phyloP scores from a whole-genome alignment of 2,113 vertebrate genomes.

The Aspiorhynchus laticeps region DNA sequence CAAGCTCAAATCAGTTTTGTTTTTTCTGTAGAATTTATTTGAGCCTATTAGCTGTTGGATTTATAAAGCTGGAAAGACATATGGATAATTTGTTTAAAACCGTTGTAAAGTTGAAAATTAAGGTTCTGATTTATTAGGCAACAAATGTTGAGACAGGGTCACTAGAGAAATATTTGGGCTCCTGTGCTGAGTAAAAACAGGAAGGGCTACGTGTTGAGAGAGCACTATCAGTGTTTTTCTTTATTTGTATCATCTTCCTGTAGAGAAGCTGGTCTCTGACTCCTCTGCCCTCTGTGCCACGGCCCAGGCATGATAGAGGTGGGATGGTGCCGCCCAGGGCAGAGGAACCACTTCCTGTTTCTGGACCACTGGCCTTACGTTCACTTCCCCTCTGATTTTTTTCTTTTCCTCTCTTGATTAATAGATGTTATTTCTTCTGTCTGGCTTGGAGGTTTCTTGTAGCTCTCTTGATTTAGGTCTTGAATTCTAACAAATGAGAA shows the following conservation, averaged over 20 bases:
- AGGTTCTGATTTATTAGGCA: background rate
- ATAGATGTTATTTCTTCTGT: constrained; percentile 14
- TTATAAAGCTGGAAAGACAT: background rate
- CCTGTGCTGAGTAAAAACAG: constrained; percentile 71
- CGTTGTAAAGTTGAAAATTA: constrained; percentile 23
- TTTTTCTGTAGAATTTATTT: background rate
- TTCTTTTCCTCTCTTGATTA: constrained; percentile 23
- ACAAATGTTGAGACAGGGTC: constrained; percentile 27
- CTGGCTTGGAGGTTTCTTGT: background rate
- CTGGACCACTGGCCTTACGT: constrained; percentile 32
- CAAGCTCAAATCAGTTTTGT: background rate
- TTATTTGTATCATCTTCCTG: constrained; percentile 75
- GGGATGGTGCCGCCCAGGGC: constrained; percentile 31
- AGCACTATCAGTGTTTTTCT: constrained; percentile 76
- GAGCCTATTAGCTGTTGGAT: background rate
- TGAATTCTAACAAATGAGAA: background rate
- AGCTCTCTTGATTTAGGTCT: background rate
- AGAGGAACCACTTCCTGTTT: constrained; percentile 61
- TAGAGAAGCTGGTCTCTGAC: constrained; percentile 74
- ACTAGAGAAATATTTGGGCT: constrained; percentile 48
- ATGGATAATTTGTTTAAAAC: background rate
- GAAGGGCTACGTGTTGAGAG: constrained; percentile 69
- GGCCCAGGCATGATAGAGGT: background rate
- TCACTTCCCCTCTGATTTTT: constrained; percentile 47
- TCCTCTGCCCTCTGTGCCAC: constrained; percentile 68